Conservation (phyloP, 1,140 invertebrate species). For the Penaeus vannamei region DNA sequence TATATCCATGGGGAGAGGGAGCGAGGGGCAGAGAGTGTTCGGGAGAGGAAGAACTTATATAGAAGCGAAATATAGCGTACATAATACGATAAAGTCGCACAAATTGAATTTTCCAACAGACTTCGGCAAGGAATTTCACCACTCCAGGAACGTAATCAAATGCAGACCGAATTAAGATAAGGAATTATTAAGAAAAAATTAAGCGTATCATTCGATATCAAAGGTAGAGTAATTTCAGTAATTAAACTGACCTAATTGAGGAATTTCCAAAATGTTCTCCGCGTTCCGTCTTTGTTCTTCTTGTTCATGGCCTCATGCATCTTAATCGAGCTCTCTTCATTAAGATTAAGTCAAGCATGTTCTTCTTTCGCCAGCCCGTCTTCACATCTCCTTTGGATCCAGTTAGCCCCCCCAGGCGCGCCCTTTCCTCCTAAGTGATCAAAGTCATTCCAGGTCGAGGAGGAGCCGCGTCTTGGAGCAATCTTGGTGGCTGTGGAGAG, state of each 20-base stretch:
- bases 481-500: neutral
- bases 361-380: slow-evolving; percentile 60
- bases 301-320: slow-evolving; percentile 62
- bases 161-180: too few species aligned
- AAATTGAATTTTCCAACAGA: too few species aligned
- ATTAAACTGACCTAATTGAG: neutral
- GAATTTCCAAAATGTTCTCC: slow-evolving; percentile 34
- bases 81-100: too few species aligned
- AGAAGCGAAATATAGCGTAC: too few species aligned
- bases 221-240: too few species aligned
- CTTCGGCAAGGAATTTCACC: too few species aligned
- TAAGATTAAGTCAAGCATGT: slow-evolving; percentile 62
- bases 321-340: slow-evolving; percentile 64
- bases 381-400: slow-evolving; percentile 64
- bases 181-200: too few species aligned
- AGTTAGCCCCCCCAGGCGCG: slow-evolving; percentile 12
- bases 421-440: slow-evolving; percentile 61
- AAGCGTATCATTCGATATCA: too few species aligned
- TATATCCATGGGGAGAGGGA: too few species aligned
- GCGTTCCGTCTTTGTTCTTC: slow-evolving; percentile 34
- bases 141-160: too few species aligned
- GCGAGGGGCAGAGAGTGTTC: too few species aligned
- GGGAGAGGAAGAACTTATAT: too few species aligned
- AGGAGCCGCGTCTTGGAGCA: slow-evolving; percentile 37
- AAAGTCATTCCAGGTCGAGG: slow-evolving; percentile 56